Conservation (phyloP, 92 coral and sea anemone genomes). For the Umimayanthus chanpuru region DNA sequence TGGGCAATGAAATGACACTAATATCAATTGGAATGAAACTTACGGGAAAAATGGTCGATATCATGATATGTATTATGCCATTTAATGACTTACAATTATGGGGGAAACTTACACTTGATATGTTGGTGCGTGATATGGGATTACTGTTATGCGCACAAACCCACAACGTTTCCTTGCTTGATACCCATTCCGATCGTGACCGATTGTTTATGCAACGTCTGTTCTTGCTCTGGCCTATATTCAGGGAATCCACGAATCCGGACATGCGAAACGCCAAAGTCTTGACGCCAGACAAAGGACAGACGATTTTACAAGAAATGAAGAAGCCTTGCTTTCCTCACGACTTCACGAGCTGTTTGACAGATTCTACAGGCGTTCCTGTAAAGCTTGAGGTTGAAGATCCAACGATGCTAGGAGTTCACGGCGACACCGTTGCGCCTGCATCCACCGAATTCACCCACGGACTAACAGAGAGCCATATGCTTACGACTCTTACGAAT, state of each 20-base stretch:
- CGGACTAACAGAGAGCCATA: conserved; percentile 92
- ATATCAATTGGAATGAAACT: conserved; percentile 58
- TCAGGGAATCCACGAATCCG: conserved; percentile 78
- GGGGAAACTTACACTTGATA: conserved; percentile 64
- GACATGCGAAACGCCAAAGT: conserved; percentile 86
- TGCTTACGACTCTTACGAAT: conserved; percentile 94
- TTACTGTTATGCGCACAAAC: conserved; percentile 33
- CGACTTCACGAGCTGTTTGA: conserved; percentile 83
- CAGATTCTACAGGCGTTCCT: conserved; percentile 68
- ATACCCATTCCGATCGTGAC: conserved; percentile 56
- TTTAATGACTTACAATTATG: conserved; percentile 63
- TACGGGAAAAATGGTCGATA: conserved; percentile 53
- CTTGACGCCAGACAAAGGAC: conserved; percentile 76
- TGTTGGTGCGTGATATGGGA: conserved; percentile 60
- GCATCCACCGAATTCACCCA: conserved; percentile 83
- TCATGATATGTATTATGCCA: conserved; percentile 62
- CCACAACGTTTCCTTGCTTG: conserved; percentile 49
- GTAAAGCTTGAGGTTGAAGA: conserved; percentile 96
- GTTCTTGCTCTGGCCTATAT: conserved; percentile 37
- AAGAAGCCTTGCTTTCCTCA: conserved; percentile 82
- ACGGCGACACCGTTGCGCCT: conserved; percentile 79
- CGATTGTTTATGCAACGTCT: conserved; percentile 47
- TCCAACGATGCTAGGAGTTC: conserved; percentile 81
- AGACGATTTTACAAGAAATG: conserved; percentile 65
- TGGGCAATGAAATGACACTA: conserved; percentile 66